These are phyloP conservation scores for Trichechus manatus DNA, from an alignment of 2,113 vertebrate species.

Conservation along the genomic window DNA sequence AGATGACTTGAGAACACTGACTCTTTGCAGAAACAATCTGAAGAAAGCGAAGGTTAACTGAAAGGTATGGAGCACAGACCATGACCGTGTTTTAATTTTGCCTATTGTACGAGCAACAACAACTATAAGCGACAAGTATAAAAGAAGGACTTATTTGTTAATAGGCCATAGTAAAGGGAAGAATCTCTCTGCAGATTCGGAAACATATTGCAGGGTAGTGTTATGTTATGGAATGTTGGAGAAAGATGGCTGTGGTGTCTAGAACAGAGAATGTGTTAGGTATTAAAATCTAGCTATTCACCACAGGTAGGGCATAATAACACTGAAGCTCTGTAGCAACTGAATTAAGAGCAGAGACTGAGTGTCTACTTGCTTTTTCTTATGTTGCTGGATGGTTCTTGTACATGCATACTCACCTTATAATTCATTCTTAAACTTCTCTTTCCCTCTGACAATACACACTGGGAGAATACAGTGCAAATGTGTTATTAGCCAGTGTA, in stretches of 20 bases:
- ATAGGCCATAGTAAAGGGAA: not conserved
- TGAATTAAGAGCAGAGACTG: not conserved
- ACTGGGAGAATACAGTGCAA: not conserved
- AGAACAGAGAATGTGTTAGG: not conserved
- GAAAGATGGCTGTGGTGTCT: not conserved
- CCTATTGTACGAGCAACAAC: not conserved
- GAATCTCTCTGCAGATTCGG: not conserved
- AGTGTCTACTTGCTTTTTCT: not conserved
- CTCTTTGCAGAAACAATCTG: not conserved
- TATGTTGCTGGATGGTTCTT: not conserved
- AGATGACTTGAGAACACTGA: not conserved
- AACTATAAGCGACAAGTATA: not conserved
- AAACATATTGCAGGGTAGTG: not conserved
- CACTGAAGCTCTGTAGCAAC: rapidly evolving
- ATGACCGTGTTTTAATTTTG: not conserved
- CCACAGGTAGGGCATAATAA: not conserved
- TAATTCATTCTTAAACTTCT: not conserved
- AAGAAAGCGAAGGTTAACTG: not conserved
- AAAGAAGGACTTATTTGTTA: not conserved
- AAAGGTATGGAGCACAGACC: not conserved
- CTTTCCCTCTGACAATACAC: constrained; percentile 13
- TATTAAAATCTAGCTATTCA: not conserved
- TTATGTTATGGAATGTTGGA: not conserved
- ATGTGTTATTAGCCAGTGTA: not conserved
- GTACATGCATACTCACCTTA: not conserved